Evolutionary conservation across 2,113 vertebrate species (phyloP), one percentile per base, ranked within the genome.

Genomic region (Gavialis gangeticus): DNA sequence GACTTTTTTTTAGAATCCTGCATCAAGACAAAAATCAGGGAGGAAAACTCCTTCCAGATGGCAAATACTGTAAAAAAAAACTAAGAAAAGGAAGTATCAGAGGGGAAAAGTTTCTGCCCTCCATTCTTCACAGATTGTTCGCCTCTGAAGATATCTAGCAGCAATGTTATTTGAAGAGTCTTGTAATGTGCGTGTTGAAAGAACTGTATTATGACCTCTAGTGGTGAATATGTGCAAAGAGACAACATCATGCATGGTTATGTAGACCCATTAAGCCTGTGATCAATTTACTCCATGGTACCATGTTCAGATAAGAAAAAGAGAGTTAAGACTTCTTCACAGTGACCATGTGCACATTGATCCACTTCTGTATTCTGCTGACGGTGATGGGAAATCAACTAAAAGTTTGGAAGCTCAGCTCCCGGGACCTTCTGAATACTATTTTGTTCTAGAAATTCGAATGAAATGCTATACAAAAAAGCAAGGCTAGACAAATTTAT

Each of bases 61-160:
- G 76, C 78, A 90, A 34, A 81, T 46, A 46, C 46, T 46, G 9
- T 9, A 46, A 46, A 46, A 37, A n/a, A 37, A 46, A 46, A 62
- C 22, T 62, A 86, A 90, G 84, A 81, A 85, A 46, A 81, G 59
- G 34, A 77, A 84, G 85, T 85, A 85, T 67, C 6, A 1, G 11
- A 88, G 60, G 25, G 69, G 91, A 90, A 75, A 85, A 83, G 28
- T 82, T 94, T 93, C 90, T 91, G 79, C 22, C 71, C 55, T 73
- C 67, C 1, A 2, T 55, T 30, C 87, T 88, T 92, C 83, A 94
- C 83, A 91, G 76, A 75, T 79, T 73, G 30, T 60, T 90, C 2
- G 5, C 55, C 64, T 59, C 94, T 88, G 25, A 94, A 81, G 66
- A 90, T 56, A 63, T 94, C 76, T 84, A 83, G 79, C 82, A 79